phyloP scores from a whole-genome alignment of 2,888 invertebrate genomes.

The Zonitis immaculata region DNA sequence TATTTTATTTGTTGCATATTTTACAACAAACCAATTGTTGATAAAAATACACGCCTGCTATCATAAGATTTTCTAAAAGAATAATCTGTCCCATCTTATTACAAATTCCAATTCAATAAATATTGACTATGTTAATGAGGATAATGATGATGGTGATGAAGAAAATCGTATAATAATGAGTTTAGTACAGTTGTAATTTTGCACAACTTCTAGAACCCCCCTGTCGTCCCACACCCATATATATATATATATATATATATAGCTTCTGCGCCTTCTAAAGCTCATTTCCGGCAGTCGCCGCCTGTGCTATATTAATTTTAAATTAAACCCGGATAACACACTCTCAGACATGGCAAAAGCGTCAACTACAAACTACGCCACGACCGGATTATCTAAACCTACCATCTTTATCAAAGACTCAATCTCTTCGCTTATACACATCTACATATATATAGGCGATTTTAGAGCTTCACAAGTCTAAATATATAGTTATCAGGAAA shows the following conservation, averaged over 20 bases:
- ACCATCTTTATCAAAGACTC: slow-evolving; percentile 40
- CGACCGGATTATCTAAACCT: slow-evolving; percentile 44
- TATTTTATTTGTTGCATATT: slow-evolving; percentile 36
- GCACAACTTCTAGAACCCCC: slow-evolving; percentile 17
- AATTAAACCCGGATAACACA: slow-evolving; percentile 61
- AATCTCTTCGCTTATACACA: too few species aligned
- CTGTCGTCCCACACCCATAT: too few species aligned
- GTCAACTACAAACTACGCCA: slow-evolving; percentile 33
- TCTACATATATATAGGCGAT: too few species aligned
- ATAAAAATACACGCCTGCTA: neutral
- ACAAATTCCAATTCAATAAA: too few species aligned
- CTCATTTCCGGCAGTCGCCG: slow-evolving; percentile 64
- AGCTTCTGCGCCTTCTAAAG: slow-evolving; percentile 52
- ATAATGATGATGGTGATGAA: too few species aligned
- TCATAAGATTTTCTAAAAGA: too few species aligned
- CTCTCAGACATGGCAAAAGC: slow-evolving; percentile 36
- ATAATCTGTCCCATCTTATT: neutral
- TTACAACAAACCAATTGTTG: neutral
- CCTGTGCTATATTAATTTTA: slow-evolving; percentile 68
- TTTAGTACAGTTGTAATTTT: neutral
- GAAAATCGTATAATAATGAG: neutral
- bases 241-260: too few species aligned
- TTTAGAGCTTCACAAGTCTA: too few species aligned
- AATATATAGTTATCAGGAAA: too few species aligned
- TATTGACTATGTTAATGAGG: neutral